Percentiles rank a stretch among this genome's conserved stretches.
Conservation (phyloP, 2,113 vertebrate genomes). For the Upupa epops region DNA sequence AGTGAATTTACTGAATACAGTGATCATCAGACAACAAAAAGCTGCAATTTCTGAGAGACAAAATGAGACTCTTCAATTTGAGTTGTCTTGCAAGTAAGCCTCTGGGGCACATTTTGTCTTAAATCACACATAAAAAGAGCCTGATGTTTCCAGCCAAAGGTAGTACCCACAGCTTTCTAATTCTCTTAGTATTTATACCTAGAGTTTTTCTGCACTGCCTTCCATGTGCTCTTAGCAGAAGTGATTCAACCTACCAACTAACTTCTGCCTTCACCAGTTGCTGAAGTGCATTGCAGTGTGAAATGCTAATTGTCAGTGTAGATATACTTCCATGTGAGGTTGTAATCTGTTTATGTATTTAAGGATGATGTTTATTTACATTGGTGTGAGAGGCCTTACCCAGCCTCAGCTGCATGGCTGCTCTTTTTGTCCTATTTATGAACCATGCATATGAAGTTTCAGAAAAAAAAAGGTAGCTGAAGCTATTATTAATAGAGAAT, state of each 20-base stretch:
- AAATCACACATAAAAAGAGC: background rate
- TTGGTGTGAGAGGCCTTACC: background rate
- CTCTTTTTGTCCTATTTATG: background rate
- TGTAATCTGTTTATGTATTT: background rate
- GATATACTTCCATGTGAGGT: background rate
- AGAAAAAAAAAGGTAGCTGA: background rate
- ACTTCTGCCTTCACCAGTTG: background rate
- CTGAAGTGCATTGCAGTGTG: background rate
- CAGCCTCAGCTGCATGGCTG: background rate
- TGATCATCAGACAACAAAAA: background rate
- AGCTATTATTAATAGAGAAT: background rate
- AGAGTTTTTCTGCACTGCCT: background rate
- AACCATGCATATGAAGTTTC: background rate
- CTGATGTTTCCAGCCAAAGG: background rate
- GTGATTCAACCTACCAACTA: background rate
- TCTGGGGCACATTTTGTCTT: background rate
- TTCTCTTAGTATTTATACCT: background rate
- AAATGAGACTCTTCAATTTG: background rate
- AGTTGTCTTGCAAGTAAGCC: background rate
- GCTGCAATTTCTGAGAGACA: background rate
- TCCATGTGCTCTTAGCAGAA: background rate
- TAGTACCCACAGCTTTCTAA: background rate
- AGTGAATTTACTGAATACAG: background rate
- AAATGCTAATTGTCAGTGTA: background rate
- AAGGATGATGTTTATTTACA: background rate